Evolutionary conservation across 2,888 invertebrate species (phyloP), one percentile per base, ranked within the genome.

Genomic region (Xanthia icteritia): DNA sequence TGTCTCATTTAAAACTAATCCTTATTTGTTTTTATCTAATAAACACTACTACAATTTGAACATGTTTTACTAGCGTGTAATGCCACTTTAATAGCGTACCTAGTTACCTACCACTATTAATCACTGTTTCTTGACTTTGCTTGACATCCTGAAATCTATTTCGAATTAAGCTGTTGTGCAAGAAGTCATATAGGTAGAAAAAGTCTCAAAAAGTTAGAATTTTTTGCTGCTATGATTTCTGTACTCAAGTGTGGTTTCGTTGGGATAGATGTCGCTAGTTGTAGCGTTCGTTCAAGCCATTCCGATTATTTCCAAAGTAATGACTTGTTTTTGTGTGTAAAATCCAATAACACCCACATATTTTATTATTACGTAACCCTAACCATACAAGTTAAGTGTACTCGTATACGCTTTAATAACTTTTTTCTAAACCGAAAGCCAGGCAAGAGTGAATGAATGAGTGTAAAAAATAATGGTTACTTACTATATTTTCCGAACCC

Each of bases 401-500:
- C 64, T 63, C 27, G 15, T 48, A 67, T n/a, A 66, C n/a, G 20
- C 54, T 67, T 76, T 67, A 61, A 65, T 70, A 66, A 65, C 54
- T 58, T 78, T 82, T 79, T 77, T 73, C 39, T 72, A 56, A n/a
- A 76, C 45, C 39, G 13, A 77, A 73, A 78, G 45, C 75, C 45
- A 56, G 56, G 54, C 63, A 67, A 63, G n/a, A 75, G 17, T 61
- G 67, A 75, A 76, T 69, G 77, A 79, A 73, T 31, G 31, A 84
- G 79, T 79, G 79, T 82, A 84, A 83, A 82, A 88, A 87, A 88
- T 86, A 79, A 82, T 79, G 69, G 80, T 78, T 76, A 76, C 70
- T 78, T 76, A 76, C 70, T 83, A 85, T 85, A 88, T 82, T 82
- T 88, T 76, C 76, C 82, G 83, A 90, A 90, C 86, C 86, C 86